Base-by-base conservation (phyloP, 2,113 vertebrate genomes). In the Rhinolophus ferrumequinum region DNA sequence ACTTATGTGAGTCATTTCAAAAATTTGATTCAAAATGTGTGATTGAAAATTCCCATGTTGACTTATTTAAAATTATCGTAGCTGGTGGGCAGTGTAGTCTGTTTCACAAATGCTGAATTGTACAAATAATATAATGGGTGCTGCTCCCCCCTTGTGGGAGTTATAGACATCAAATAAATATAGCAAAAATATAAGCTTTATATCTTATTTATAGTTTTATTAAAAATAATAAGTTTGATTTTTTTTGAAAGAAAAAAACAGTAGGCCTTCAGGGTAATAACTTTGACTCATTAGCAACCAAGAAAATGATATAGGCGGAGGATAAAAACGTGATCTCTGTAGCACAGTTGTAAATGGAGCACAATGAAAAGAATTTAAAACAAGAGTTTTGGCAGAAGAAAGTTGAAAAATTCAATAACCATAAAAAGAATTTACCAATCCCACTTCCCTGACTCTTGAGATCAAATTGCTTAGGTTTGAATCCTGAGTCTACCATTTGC, bases 341-440 rank as follows among this genome's bases (percentile, higher is more conserved):
- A 87, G 70, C 28, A 60, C 24, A 15, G 8, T 64, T 70, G 9
- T 84, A 52, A 95, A 90, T 47, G 47, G 47, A 16, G 7, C 64
- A 88, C 47, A 84, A 22, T 73, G 33, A 89, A 22, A 95, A 91
- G 24, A 90, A 73, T 77, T 90, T 94, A 47, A 92, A 88, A 44
- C 13, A 62, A 35, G 41, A 2, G 1, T 73, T 90, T 92, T 90
- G 44, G 11, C 35, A 50, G 58, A 62, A 58, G 10, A 60, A 88
- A 90, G 26, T 80, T 88, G 44, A 16, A 33, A 88, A 75, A 79
- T 83, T 80, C 5, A 54, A 18, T 84, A 84, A 3, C 22, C 81
- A 70, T 30, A 50, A 47, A 88, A 85, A 92, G 30, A 80, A 79
- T 95, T 73, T 75, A 83, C 8, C 64, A 47, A 4, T 92, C 28